Conservation (phyloP, 2,113 vertebrate species). For the Cervus canadensis region DNA sequence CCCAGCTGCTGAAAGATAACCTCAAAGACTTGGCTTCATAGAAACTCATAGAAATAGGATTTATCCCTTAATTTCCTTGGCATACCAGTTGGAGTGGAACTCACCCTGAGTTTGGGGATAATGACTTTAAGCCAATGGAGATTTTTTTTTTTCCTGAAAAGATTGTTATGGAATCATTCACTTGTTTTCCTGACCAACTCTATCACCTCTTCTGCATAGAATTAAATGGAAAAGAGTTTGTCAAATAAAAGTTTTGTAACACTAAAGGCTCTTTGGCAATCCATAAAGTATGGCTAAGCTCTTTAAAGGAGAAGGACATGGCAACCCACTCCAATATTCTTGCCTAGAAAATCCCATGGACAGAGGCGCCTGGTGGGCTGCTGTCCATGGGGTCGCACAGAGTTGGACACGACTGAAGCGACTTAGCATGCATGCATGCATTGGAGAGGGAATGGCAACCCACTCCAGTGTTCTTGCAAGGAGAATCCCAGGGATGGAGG, state of each 20-base stretch:
- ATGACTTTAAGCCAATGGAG: neutral
- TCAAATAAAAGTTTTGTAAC: neutral
- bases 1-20: neutral
- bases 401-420: accelerated
- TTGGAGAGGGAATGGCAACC: neutral
- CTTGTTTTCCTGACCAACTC: neutral
- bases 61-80: neutral
- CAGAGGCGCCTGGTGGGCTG: neutral
- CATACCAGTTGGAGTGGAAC: neutral
- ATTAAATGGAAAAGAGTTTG: neutral
- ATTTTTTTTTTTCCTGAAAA: neutral
- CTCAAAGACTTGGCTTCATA: neutral
- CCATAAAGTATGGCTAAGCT: neutral
- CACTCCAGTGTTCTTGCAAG: neutral
- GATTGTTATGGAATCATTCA: neutral
- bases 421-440: neutral
- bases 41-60: neutral
- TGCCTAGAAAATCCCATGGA: neutral
- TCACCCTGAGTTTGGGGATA: neutral
- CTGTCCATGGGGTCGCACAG: accelerated
- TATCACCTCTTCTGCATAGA: neutral
- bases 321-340: neutral
- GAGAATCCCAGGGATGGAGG: neutral
- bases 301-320: neutral
- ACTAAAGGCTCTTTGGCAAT: neutral